Evolutionary conservation across 2,113 vertebrate species (phyloP), one percentile per base, ranked within the genome.

Genomic region (Lucifuga dentata): DNA sequence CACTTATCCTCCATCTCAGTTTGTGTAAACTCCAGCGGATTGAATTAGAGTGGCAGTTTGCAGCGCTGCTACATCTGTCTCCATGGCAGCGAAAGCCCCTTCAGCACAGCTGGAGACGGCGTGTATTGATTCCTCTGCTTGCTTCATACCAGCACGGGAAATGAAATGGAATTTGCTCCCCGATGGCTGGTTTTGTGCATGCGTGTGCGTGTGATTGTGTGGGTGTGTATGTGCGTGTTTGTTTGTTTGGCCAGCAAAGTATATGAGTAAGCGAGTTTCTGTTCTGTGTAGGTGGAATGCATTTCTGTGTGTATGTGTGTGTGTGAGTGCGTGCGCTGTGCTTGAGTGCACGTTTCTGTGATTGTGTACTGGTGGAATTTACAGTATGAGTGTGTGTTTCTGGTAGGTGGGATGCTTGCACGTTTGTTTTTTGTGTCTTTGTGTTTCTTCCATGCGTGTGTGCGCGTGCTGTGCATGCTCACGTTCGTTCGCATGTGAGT

Each of bases 91-190:
- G 7, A 55, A 73, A 66, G 23, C 62, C 82, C 83, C 77, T 84
- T 78, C 78, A 82, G 76, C 78, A 83, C 86, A 81, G 91, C 87
- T 82, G 83, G 87, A 86, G 76, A 82, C 58, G 64, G 76, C 81
- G 60, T 62, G 64, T 88, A 91, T 92, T 72, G 91, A 92, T 92
- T 90, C 76, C 64, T 73, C 72, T 67, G 66, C 67, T 73, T 51
- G 63, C 80, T 83, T 73, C 68, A 82, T 63, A 87, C 79, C 80
- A 74, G 79, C 65, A 63, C 52, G 24, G 86, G 79, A 87, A 90
- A 90, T 90, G 79, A 89, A 91, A 89, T 88, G 76, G 82, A 89
- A 88, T 86, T 81, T 76, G 48, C 75, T 84, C 78, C 81, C 81
- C 21, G 2, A 56, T 79, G 81, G 73, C 63, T 57, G 72, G 10